Conservation (phyloP, 1,140 invertebrate species). For the Drosophila orosa region DNA sequence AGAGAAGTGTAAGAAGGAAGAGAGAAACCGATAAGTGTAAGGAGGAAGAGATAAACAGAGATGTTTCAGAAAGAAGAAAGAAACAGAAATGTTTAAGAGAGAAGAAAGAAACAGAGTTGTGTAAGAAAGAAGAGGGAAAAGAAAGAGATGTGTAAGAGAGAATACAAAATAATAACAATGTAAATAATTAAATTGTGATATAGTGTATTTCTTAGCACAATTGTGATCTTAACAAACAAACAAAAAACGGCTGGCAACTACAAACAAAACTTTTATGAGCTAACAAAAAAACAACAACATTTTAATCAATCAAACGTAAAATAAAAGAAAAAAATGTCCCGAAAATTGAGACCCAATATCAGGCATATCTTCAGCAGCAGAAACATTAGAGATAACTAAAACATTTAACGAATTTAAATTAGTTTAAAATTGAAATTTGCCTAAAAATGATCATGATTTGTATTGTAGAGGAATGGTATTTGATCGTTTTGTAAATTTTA, state of each 20-base stretch:
- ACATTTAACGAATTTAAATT: constrained; percentile 76
- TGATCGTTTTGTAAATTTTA: constrained; percentile 42
- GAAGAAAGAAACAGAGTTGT: too few relatives aligned
- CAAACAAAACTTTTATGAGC: constrained; percentile 67
- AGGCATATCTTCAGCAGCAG: constrained; percentile 62
- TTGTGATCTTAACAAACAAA: constrained; percentile 72
- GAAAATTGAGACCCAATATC: constrained; percentile 41
- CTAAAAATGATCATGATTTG: constrained; percentile 27
- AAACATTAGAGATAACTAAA: constrained; percentile 31
- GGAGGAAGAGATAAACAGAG: too few relatives aligned
- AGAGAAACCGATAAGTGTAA: too few relatives aligned
- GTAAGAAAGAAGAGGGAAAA: too few relatives aligned
- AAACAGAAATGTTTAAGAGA: too few relatives aligned
- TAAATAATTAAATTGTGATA: constrained; percentile 83
- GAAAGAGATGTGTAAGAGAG: constrained; percentile 39
- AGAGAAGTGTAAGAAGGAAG: too few relatives aligned
- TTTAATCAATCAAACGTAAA: constrained; percentile 51
- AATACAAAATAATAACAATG: constrained; percentile 74
- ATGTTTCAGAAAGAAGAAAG: too few relatives aligned
- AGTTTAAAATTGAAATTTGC: constrained; percentile 54
- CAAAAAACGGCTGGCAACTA: constrained; percentile 70
- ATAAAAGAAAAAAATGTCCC: constrained; percentile 21
- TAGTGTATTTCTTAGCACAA: constrained; percentile 81
- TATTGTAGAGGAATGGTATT: constrained; percentile 24
- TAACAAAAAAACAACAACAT: constrained; percentile 21